Percentiles rank a stretch among this genome's conserved stretches.
These are phyloP conservation scores for Psittacula cyanocephala DNA, from an alignment of 2,113 vertebrate species.

Conservation along the genomic window DNA sequence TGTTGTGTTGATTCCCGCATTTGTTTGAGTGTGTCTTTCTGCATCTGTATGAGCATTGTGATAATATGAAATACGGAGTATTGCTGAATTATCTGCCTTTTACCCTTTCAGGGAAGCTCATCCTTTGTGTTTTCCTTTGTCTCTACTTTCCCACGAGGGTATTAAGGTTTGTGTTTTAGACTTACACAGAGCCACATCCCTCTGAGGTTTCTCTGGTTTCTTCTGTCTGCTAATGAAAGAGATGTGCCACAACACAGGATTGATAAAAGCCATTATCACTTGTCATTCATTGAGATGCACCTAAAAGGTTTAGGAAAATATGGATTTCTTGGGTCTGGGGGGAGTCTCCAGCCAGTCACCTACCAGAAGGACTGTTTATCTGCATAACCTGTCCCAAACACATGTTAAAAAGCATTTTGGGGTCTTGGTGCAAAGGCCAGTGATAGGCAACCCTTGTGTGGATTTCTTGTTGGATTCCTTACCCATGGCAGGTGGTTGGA, in stretches of 20 bases:
- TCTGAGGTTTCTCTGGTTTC: neutral
- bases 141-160: neutral
- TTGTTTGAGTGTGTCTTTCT: neutral
- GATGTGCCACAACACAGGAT: neutral
- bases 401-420: neutral
- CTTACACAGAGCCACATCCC: neutral
- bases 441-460: neutral
- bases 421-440: neutral
- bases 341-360: neutral
- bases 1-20: neutral
- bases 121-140: neutral
- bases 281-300: neutral
- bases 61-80: neutral
- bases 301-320: slow-evolving; percentile 26
- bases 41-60: neutral
- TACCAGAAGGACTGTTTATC: neutral
- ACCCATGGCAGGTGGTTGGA: neutral
- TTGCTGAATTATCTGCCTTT: neutral
- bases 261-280: neutral
- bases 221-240: neutral
- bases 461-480: neutral
- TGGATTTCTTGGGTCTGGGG: neutral
- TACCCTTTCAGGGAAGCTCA: neutral
- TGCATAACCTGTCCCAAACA: neutral
- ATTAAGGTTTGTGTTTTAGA: neutral